These are phyloP conservation scores for Cynodonichthys magdalenae DNA, from an alignment of 2,797 vertebrate genomes.

Conservation along the genomic window DNA sequence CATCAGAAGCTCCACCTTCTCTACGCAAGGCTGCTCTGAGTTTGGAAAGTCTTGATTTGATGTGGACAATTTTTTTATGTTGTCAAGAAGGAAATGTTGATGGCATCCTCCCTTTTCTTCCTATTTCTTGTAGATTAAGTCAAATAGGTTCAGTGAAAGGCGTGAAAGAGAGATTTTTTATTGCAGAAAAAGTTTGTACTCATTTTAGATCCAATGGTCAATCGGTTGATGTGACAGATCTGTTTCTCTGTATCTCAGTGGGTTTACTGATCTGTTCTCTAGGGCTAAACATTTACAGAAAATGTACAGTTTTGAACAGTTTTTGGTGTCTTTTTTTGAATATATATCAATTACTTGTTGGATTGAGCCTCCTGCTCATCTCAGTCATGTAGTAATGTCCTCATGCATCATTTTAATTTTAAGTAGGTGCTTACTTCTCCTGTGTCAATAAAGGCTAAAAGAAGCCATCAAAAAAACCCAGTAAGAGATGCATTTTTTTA, in stretches of 20 bases:
- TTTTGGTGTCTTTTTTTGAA: background rate
- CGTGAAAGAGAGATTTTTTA: background rate
- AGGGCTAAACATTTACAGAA: too few relatives aligned
- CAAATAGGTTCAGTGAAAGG: background rate
- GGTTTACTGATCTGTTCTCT: background rate
- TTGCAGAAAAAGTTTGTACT: background rate
- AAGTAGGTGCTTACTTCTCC: background rate
- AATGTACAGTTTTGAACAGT: background rate
- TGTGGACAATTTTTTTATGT: constrained; percentile 10
- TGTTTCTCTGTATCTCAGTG: background rate
- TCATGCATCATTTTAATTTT: background rate
- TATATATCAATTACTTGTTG: background rate
- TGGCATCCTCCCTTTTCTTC: background rate
- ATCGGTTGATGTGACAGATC: too few relatives aligned
- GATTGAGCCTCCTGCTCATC: background rate
- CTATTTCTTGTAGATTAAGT: background rate
- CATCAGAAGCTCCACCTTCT: constrained; percentile 52
- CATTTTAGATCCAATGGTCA: background rate
- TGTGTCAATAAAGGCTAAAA: background rate
- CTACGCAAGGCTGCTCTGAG: constrained; percentile 29
- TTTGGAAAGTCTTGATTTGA: constrained; percentile 24
- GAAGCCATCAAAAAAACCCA: constrained; percentile 2
- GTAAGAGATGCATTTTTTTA: background rate
- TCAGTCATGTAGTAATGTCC: background rate
- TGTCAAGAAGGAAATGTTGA: background rate